Evolutionary conservation across 2,113 vertebrate genomes (phyloP), one percentile per base, ranked within the genome.

Genomic region (Cyprinodon tularosa): DNA sequence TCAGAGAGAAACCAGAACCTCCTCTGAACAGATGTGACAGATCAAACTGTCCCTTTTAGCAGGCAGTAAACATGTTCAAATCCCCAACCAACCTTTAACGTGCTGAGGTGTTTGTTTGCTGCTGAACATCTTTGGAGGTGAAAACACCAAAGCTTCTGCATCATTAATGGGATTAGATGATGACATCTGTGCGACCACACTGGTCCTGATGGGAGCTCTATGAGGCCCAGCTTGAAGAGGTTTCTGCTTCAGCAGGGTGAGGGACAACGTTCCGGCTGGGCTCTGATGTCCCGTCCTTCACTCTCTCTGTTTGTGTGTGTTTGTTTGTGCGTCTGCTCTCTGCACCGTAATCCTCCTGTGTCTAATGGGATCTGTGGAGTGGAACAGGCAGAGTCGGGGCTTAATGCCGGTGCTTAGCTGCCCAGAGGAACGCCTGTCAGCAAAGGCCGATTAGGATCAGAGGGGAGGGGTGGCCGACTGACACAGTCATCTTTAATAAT

Each of bases 401-500:
- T 93, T 94, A 94, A 94, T 93, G 86, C 88, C 78, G 71, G 74
- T 42, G 86, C 89, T 92, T 92, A 93, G 94, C 88, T 88, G 91
- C 88, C 93, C 84, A 74, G 77, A 92, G 87, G 86, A 93, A 90
- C 72, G 90, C 92, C 92, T 91, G 93, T 93, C 91, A 92, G 88
- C 90, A 93, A 88, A 90, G 84, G 86, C 90, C 86, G 92, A 95
- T 95, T 91, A 93, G 89, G 89, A 95, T 93, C 91, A 89, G 79
- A 91, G 82, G 85, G 91, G 89, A 85, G 87, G 83, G 87, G 76
- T 77, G 84, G 82, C 86, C 85, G 81, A 87, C 90, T 86, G 90
- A 93, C 93, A 92, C 83, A 89, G 91, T 92, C 89, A 92, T 92
- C 90, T 93, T 88, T 92, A 93, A 94, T 93, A 94, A 94, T 90